Base-by-base conservation (phyloP, 2,113 vertebrate genomes). In the Edolisoma coerulescens region DNA sequence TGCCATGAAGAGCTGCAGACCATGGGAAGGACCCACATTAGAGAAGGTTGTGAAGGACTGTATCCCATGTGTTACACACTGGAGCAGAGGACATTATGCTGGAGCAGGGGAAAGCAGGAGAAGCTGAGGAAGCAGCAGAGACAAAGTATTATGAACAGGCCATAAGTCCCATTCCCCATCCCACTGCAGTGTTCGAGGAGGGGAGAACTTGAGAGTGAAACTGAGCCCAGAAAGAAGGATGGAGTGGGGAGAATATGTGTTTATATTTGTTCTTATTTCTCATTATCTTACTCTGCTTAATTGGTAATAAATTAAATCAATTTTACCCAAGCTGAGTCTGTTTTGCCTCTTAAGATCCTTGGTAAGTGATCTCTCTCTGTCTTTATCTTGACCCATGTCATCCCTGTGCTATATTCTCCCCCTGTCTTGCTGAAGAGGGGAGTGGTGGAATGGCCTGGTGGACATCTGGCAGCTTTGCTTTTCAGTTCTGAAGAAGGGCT, bases 141-240 rank as follows among this genome's bases (percentile, higher is more conserved):
- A 35, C 7, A 7, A 54, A 53, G n/a, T 27, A n/a, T n/a, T 50
- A 20, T 3, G 7, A 61, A 56, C 23, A 50, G 42, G 27, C 10
- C 6, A 2, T 24, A 74, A 44, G 2, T 21, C 23, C 17, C 10
- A 17, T 45, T 89, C 28, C 33, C 13, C 2, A 4, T 27, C 9
- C 28, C 10, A 17, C 19, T 73, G 45, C 7, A 3, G 28, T 2
- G 1, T 33, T 53, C 1, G 1, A 41, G 42, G 5, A 60, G 18
- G 26, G 32, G 53, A 68, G 35, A 67, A 67, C 2, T 0, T 4
- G 16, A n/a, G 9, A 42, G 53, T 22, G 60, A 61, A 54, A 22
- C 7, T 69, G 16, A 69, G 49, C 20, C 33, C 9, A 13, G 59
- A 17, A 61, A 54, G 35, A 60, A 75, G 7, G 30, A 26, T 28